Evolutionary conservation across 2,888 invertebrate genomes (phyloP).

Genomic region (Drosophila borealis): DNA sequence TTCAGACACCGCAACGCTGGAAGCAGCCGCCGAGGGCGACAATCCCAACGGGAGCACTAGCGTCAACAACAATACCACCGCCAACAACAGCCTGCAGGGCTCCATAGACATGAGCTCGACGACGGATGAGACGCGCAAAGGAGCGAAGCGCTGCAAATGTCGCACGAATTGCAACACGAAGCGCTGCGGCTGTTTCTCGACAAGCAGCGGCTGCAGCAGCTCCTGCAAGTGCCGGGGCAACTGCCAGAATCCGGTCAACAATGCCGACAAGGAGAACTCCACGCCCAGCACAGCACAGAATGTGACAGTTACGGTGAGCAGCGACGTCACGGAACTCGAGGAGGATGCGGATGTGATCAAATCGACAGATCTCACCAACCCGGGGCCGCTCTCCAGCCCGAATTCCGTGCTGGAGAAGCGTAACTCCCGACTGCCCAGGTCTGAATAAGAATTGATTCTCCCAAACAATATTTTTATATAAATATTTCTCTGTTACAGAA

Average conservation of each 20-base stretch:
- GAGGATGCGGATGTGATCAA: background rate
- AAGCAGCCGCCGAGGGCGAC: background rate
- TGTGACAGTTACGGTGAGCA: background rate
- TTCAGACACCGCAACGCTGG: background rate
- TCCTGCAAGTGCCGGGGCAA: constrained; percentile 38
- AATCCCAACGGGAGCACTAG: constrained; percentile 12
- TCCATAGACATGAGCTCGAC: constrained; percentile 8
- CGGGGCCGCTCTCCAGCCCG: background rate
- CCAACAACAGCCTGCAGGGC: background rate
- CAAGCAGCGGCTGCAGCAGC: constrained; percentile 11
- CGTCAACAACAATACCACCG: constrained; percentile 5
- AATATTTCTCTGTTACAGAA: constrained; percentile 16
- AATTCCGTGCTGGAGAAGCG: background rate
- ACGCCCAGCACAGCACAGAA: background rate
- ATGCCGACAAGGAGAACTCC: constrained; percentile 38
- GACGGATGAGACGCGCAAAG: constrained; percentile 11
- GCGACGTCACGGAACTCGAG: background rate
- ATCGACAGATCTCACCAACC: background rate
- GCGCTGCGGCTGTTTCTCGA: constrained; percentile 67
- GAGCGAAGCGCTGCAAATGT: constrained; percentile 57
- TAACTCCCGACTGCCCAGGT: constrained; percentile 20
- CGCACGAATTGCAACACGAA: constrained; percentile 66
- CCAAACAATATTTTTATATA: background rate
- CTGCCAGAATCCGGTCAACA: constrained; percentile 43
- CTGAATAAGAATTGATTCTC: background rate